Evolutionary conservation across 2,888 invertebrate species (phyloP).

Genomic region (Scrobipalpa atriplicella): DNA sequence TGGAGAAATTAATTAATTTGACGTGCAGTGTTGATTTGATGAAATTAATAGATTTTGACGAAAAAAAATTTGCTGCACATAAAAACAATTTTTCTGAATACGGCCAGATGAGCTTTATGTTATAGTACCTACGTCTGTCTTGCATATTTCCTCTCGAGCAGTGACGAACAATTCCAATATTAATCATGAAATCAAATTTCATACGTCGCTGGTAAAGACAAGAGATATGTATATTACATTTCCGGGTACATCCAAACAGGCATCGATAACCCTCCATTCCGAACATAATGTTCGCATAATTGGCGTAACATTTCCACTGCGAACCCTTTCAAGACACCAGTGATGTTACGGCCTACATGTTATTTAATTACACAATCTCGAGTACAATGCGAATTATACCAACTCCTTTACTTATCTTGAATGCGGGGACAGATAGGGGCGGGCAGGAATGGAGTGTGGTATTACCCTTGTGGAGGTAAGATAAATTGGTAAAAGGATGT

Average conservation of each 20-base stretch:
- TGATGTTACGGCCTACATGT: conserved; percentile 79
- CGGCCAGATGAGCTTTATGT: neutral
- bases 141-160: neutral
- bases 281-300: conserved; percentile 80
- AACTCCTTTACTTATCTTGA: conserved; percentile 62
- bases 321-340: conserved; percentile 80
- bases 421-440: conserved; percentile 48
- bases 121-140: neutral
- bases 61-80: neutral
- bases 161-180: neutral
- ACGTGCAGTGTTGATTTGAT: conserved; percentile 1
- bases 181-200: conserved; percentile 10
- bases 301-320: conserved; percentile 81
- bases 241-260: conserved; percentile 43
- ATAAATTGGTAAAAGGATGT: conserved; percentile 26
- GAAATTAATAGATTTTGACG: neutral
- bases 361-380: conserved; percentile 82
- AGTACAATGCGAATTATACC: conserved; percentile 77
- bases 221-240: conserved; percentile 32
- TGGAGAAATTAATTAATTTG: conserved; percentile 32
- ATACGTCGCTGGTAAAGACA: conserved; percentile 6
- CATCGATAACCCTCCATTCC: conserved; percentile 79
- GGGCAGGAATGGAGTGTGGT: conserved; percentile 41
- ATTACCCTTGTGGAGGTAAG: conserved; percentile 25
- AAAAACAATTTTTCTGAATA: neutral